Evolutionary conservation across 2,888 invertebrate genomes (phyloP), one percentile per base, ranked within the genome.

Genomic region (Ditula angustiorana): DNA sequence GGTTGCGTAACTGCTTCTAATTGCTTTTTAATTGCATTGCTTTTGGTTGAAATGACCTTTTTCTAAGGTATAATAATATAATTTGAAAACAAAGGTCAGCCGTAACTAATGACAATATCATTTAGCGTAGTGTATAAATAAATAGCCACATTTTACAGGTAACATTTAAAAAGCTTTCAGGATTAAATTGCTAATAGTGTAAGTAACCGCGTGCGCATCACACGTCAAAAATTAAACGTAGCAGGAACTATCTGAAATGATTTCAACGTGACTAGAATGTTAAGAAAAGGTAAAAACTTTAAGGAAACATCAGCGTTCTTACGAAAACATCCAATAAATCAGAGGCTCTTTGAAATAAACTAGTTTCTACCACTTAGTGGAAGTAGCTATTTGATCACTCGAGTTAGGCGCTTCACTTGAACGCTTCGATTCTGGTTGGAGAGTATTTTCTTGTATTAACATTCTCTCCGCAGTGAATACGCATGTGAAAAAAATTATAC

Each of bases 281-380:
- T 53, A 21, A 53, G 28, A 47, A 33, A 50, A 26, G 23, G 26
- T 13, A 49, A 46, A 44, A 44, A 19, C 46, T 41, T 41, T 16
- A 46, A 23, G 46, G 5, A 8, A 35, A 24, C 11, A 16, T 13
- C 46, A 13, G 19, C 35, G 26, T 41, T 35, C 61, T 61, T 24
- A 24, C 63, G 44, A 63, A 58, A 58, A 58, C 57, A 63, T 52
- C 44, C 52, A 26, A 63, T 58, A 58, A 63, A 58, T 63, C 63
- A 44, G 28, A 19, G 57, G 13, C 50, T 58, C 57, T 58, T 58
- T 44, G 50, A 50, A 58, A 46, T 58, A 44, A 63, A 58, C 57
- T 63, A 57, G 49, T 50, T 63, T 58, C 50, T n/a, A 33, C 21
- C 63, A 63, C 57, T 63, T 58, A 58, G 44, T 13, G 50, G 24